Base-by-base conservation (phyloP, 2,888 invertebrate species). In the Lissonota sp. region DNA sequence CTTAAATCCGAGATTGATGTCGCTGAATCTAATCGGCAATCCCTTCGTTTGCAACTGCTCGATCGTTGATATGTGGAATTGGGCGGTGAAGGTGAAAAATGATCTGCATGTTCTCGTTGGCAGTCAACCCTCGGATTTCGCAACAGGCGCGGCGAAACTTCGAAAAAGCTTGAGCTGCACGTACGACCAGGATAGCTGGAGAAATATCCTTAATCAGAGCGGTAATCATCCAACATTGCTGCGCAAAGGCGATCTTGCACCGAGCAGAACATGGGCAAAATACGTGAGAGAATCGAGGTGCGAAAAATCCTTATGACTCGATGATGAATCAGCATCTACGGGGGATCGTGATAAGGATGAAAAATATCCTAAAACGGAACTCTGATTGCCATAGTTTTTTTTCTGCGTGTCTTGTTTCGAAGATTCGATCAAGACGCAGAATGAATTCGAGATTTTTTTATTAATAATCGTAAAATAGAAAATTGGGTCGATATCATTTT, bases 181-280 rank as follows among this genome's bases (percentile, higher is more conserved):
- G 70, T 95, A 96, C 91, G 95, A 95, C 83, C 93, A 94, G 63
- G 94, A 94, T 1, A 90, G 90, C 0, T 92, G 92, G 70, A 90
- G 89, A 1, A 88, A 86, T 14, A 88, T 91, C 6, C 39, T 88
- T 77, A 87, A 89, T 44, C 94, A 94, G 80, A 91, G 94, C 80
- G 91, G 94, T 87, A 94, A 94, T 86, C 92, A 95, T 80, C 93
- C 94, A 67, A 94, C 94, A 0, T 94, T 94, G 85, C 93, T 93
- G 14, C 95, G 95, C 83, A 93, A 93, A 76, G 93, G 95, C 83
- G 94, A 95, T 83, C 87, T 95, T 39, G 94, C 94, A 0, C 94
- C 95, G 0, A 95, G 94, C 84, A 94, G 95, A 84, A 96, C 96
- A 0, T 96, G 96, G 96, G 95, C 96, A 0, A 95, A 96, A 88